Evolutionary conservation across 1,140 invertebrate species (phyloP).

Genomic region (Phocides pigmalion): DNA sequence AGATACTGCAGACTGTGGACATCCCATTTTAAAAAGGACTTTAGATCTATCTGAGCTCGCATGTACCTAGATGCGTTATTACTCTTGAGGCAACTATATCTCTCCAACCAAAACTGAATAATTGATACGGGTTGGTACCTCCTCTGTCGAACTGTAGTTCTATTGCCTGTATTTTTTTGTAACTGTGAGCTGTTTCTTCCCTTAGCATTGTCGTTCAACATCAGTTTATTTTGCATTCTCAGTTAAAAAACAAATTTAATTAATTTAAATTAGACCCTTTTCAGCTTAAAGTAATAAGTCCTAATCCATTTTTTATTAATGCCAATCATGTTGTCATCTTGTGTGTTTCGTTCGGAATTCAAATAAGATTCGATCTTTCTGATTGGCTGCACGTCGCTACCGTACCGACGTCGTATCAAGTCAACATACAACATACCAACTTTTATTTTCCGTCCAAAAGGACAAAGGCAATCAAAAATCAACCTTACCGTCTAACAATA

Average conservation of each 20-base stretch:
- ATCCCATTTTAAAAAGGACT: no score
- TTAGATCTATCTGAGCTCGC: no score
- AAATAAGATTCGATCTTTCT: slow-evolving; percentile 64
- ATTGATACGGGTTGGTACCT: no score
- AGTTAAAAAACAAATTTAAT: background rate
- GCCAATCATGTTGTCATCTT: slow-evolving; percentile 29
- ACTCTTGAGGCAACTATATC: no score
- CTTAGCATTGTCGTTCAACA: no score
- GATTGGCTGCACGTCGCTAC: slow-evolving; percentile 64
- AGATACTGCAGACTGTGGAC: no score
- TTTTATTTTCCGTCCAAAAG: background rate
- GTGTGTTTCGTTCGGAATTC: slow-evolving; percentile 55
- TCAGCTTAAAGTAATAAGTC: slow-evolving; percentile 1
- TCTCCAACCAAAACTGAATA: no score
- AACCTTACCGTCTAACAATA: slow-evolving; percentile 15
- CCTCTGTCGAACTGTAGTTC: no score
- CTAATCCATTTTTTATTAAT: slow-evolving; percentile 36
- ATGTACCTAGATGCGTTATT: no score
- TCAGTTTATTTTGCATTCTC: no score
- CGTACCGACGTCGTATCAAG: slow-evolving; percentile 56
- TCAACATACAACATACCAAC: slow-evolving; percentile 44
- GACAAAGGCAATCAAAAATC: slow-evolving; percentile 24
- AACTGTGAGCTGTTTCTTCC: no score
- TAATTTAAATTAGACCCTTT: slow-evolving; percentile 18
- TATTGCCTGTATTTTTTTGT: no score